Conservation (phyloP, 1,140 invertebrate species). For the Aporrectodea caliginosa region DNA sequence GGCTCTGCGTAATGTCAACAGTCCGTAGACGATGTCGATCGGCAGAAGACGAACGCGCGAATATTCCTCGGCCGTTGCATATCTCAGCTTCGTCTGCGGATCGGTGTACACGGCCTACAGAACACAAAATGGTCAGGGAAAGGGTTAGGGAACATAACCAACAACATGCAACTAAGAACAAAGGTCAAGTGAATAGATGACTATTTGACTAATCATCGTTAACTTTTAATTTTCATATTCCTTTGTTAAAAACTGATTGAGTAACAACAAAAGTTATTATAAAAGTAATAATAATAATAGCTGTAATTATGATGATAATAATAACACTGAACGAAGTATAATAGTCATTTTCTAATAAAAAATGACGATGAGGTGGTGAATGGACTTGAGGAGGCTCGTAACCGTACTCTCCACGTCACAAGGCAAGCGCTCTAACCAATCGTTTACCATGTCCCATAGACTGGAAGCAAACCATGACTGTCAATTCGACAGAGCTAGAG, state of each 20-base stretch:
- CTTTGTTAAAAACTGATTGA: neutral
- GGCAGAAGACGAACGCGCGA: constrained; percentile 8
- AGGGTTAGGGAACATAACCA: neutral
- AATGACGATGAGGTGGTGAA: too few relatives aligned
- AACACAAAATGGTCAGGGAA: neutral
- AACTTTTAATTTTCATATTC: too few relatives aligned
- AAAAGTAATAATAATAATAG: neutral
- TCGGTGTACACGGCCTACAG: constrained; percentile 19
- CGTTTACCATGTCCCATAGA: neutral
- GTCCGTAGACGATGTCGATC: constrained; percentile 10
- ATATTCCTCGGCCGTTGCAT: constrained; percentile 19
- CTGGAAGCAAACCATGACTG: neutral
- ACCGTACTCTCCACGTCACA: too few relatives aligned
- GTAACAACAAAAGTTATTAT: neutral
- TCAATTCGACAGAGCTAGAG: neutral
- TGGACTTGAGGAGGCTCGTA: too few relatives aligned
- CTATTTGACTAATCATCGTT: too few relatives aligned
- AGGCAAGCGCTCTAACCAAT: neutral
- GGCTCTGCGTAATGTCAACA: constrained; percentile 6
- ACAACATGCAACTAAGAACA: neutral
- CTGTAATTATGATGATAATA: too few relatives aligned
- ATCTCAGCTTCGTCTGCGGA: constrained; percentile 18
- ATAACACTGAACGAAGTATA: too few relatives aligned
- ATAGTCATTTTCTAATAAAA: too few relatives aligned
- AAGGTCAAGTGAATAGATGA: too few relatives aligned